Evolutionary conservation across 2,113 vertebrate genomes (phyloP), one percentile per base, ranked within the genome.

Genomic region (Orycteropus afer): DNA sequence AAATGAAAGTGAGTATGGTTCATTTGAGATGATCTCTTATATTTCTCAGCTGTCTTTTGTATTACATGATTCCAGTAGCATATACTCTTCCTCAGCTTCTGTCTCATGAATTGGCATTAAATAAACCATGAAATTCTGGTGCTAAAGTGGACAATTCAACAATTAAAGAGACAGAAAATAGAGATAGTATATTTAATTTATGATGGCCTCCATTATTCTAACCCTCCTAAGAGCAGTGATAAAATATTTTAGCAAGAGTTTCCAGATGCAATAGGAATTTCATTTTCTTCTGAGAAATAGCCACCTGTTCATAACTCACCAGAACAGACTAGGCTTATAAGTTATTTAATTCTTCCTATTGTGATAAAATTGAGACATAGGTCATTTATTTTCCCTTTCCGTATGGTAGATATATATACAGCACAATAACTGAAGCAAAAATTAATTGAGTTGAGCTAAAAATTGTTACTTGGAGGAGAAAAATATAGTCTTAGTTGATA

Each of bases 251-350:
- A 91, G 47, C 81, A 93, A 79, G 89, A 92, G 53, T 91, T 97
- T 96, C 82, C 93, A 95, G 90, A 97, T 97, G 96, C 91, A 97
- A 18, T 80, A 53, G 81, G 96, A 97, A 97, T 98, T 98, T 97
- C 97, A 98, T 98, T 97, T 98, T 97, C 91, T 96, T 90, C 47
- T 84, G 61, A 96, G 85, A 78, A 97, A 87, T 22, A 82, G 85
- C 53, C 96, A 85, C 65, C 82, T 92, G 88, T 97, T 97, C 94
- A 96, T 97, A 97, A 97, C 95, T 97, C 96, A 98, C 1, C 88
- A 97, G 90, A 95, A 95, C 47, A 91, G 82, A 49, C 83, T 97
- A 80, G 37, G 34, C 57, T 97, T 77, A 53, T 97, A 97, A 95
- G 92, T 97, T 97, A 98, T 95, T 98, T 97, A 94, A 59, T 96